Evolutionary conservation across 2,888 invertebrate species (phyloP).

Genomic region (Marasmarcha lunaedactyla): DNA sequence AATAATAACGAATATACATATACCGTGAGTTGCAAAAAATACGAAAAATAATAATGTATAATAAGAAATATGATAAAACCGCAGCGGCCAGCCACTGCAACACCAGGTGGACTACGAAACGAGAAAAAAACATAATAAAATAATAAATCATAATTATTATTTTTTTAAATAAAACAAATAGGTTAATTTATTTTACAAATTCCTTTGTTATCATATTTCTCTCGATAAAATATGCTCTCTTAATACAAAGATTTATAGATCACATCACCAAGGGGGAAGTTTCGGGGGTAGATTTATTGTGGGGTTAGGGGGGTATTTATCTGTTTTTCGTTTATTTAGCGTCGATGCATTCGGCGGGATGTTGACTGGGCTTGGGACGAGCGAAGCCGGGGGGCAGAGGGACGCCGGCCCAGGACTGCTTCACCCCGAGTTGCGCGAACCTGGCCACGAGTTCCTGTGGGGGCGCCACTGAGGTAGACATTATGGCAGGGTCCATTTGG

Average conservation of each 20-base stretch:
- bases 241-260: constrained; percentile 68
- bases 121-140: constrained; percentile 19
- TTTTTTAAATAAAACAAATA: constrained; percentile 65
- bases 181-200: constrained; percentile 69
- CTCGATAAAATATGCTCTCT: constrained; percentile 67
- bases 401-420: constrained; percentile 22
- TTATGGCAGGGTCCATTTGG: constrained; percentile 92
- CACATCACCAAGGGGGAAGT: constrained; percentile 54
- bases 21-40: constrained; percentile 26
- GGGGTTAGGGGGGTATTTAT: constrained; percentile 14
- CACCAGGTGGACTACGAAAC: constrained; percentile 18
- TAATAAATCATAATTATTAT: constrained; percentile 27
- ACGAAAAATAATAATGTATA: constrained; percentile 19
- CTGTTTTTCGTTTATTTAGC: constrained; percentile 42
- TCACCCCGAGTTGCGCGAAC: constrained; percentile 17
- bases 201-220: constrained; percentile 70
- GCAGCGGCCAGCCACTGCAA: constrained; percentile 26
- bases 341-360: constrained; percentile 63
- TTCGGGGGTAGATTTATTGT: constrained; percentile 23
- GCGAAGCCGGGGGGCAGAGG: constrained; percentile 63
- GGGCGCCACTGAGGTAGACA: constrained; percentile 74
- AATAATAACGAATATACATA: constrained; percentile 51
- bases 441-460: constrained; percentile 19
- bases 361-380: constrained; percentile 42
- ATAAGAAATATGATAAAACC: constrained; percentile 47